A percentile compares a stretch with the other conserved stretches of the same genome.
phyloP scores from a whole-genome alignment of 1,140 invertebrate species.

The Macrostomum lignano region DNA sequence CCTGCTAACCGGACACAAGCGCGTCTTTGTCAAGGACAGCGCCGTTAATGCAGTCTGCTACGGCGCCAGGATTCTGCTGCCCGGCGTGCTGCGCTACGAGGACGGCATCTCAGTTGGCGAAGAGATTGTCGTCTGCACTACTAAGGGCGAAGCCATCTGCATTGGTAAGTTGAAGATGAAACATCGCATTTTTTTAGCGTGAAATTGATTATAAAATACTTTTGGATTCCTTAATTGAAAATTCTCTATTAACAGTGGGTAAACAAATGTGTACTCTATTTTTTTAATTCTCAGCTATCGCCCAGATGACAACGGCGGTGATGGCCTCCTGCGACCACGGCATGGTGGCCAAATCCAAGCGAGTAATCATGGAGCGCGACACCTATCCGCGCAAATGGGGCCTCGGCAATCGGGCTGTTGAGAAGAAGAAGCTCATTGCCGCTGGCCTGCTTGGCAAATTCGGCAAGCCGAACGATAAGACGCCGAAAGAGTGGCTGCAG shows the following conservation, averaged over 20 bases:
- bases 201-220: no score
- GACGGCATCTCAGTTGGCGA: conserved; percentile 85
- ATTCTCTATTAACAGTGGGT: no score
- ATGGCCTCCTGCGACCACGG: conserved; percentile 91
- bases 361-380: conserved; percentile 96
- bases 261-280: no score
- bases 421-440: background rate
- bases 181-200: no score
- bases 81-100: conserved; percentile 79
- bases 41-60: conserved; percentile 95
- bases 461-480: conserved; percentile 88
- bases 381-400: conserved; percentile 94
- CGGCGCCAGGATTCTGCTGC: conserved; percentile 74
- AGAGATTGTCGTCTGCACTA: conserved; percentile 88
- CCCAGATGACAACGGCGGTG: conserved; percentile 89
- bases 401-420: conserved; percentile 45
- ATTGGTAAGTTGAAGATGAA: no score
- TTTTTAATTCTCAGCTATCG: no score
- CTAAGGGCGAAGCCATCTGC: conserved; percentile 95
- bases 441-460: conserved; percentile 62
- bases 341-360: conserved; percentile 79
- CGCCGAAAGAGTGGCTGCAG: conserved; percentile 53
- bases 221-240: no score
- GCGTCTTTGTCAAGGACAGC: conserved; percentile 91
- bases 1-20: conserved; percentile 60